phyloP scores from a whole-genome alignment of 2,888 invertebrate species.

The Hofmannophila pseudospretella region DNA sequence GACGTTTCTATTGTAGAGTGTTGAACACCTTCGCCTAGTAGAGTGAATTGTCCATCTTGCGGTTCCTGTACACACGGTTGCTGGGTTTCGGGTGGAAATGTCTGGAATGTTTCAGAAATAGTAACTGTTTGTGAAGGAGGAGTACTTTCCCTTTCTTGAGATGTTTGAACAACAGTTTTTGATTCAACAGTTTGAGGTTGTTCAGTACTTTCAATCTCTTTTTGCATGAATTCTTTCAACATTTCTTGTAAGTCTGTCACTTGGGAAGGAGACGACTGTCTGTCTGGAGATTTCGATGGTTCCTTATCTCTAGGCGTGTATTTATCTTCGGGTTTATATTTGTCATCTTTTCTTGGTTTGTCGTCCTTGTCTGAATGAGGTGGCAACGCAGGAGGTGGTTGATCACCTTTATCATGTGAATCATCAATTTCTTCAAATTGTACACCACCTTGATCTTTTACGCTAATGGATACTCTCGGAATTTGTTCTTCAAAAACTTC shows the following conservation, averaged over 20 bases:
- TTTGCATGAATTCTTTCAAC: conserved; percentile 44
- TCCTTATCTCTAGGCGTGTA: conserved; percentile 9
- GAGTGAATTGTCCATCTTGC: conserved; percentile 25
- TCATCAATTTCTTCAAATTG: conserved; percentile 52
- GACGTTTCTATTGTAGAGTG: conserved; percentile 30
- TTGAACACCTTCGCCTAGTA: conserved; percentile 28
- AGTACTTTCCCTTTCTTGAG: conserved; percentile 28
- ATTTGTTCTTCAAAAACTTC: conserved; percentile 85
- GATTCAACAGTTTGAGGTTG: conserved; percentile 19
- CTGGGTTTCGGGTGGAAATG: conserved; percentile 22
- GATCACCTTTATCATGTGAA: conserved; percentile 30
- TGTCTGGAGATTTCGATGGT: conserved; percentile 1
- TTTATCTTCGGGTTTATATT: conserved; percentile 4
- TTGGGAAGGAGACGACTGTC: conserved; percentile 18
- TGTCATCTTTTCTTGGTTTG: conserved; percentile 14
- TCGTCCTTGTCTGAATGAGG: conserved; percentile 21
- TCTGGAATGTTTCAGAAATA: conserved; percentile 28
- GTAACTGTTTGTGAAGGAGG: conserved; percentile 28
- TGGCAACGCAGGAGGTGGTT: conserved; percentile 29
- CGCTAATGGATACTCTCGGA: conserved; percentile 83
- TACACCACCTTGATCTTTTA: conserved; percentile 74
- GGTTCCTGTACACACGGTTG: conserved; percentile 44
- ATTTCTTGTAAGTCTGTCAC: conserved; percentile 29
- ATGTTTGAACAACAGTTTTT: conserved; percentile 12
- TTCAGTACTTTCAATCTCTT: conserved; percentile 31